phyloP scores from a whole-genome alignment of 2,113 vertebrate species.

The Cyanoramphus novaezelandiae region DNA sequence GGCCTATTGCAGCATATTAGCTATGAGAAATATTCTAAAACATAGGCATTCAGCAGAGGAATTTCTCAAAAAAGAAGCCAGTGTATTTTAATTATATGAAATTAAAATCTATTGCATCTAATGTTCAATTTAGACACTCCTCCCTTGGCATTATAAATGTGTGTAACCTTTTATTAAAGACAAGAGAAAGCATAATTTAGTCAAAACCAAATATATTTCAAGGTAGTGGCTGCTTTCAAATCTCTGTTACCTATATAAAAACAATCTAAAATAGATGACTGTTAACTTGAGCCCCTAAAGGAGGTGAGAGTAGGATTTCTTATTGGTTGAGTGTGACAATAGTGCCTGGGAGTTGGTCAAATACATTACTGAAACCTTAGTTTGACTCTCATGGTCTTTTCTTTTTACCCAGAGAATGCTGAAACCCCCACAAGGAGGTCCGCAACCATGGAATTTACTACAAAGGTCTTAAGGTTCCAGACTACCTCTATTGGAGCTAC shows the following conservation, averaged over 20 bases:
- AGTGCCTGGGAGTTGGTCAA: background rate
- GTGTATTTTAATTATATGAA: background rate
- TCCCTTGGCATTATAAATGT: background rate
- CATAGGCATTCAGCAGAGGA: background rate
- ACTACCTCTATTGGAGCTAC: background rate
- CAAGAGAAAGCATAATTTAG: background rate
- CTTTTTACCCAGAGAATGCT: background rate
- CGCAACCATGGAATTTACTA: background rate
- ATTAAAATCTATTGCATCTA: background rate
- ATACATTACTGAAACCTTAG: constrained; percentile 47
- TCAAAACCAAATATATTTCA: background rate
- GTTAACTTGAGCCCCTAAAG: background rate
- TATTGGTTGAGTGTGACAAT: background rate
- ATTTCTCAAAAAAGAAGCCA: background rate
- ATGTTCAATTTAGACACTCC: background rate
- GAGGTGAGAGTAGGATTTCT: background rate
- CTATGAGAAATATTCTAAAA: background rate
- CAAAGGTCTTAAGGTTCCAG: constrained; percentile 18
- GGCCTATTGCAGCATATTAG: background rate
- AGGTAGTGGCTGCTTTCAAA: background rate
- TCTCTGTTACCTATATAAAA: background rate
- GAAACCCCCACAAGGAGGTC: background rate
- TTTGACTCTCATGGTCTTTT: constrained; percentile 29
- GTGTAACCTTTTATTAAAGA: background rate
- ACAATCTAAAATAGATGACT: background rate